Conservation (phyloP, 2,888 invertebrate genomes). For the Suillia variegata region DNA sequence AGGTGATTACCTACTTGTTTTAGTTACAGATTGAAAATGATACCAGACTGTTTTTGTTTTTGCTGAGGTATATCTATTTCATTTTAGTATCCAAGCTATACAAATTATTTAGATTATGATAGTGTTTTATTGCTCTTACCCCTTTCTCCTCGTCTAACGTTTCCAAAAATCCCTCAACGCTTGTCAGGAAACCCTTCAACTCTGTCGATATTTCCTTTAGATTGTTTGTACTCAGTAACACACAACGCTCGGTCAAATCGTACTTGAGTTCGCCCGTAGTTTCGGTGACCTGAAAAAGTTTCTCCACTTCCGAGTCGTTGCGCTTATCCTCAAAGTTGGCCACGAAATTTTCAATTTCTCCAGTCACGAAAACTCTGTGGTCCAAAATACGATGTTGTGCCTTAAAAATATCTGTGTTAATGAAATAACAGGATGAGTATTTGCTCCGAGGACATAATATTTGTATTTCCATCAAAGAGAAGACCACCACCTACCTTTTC, state of each 20-base stretch:
- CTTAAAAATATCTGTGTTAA: constrained; percentile 73
- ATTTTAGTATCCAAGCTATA: not conserved
- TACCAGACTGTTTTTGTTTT: constrained; percentile 1
- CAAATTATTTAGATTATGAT: not conserved
- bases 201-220: constrained; percentile 34
- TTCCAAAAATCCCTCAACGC: constrained; percentile 35
- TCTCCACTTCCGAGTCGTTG: constrained; percentile 79
- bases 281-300: constrained; percentile 77
- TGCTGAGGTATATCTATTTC: too few species aligned
- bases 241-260: constrained; percentile 73
- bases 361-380: constrained; percentile 83
- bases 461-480: not conserved
- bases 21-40: too few species aligned
- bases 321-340: constrained; percentile 85
- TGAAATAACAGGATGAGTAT: too few species aligned
- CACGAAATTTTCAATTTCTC: constrained; percentile 82
- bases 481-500: constrained; percentile 33
- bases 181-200: constrained; percentile 35
- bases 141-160: constrained; percentile 34
- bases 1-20: too few species aligned
- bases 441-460: not conserved
- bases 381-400: constrained; percentile 86
- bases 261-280: constrained; percentile 78
- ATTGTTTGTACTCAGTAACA: constrained; percentile 62
- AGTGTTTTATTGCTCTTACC: constrained; percentile 34